Conservation (phyloP, 2,888 invertebrate species). For the Alsophila aescularia region DNA sequence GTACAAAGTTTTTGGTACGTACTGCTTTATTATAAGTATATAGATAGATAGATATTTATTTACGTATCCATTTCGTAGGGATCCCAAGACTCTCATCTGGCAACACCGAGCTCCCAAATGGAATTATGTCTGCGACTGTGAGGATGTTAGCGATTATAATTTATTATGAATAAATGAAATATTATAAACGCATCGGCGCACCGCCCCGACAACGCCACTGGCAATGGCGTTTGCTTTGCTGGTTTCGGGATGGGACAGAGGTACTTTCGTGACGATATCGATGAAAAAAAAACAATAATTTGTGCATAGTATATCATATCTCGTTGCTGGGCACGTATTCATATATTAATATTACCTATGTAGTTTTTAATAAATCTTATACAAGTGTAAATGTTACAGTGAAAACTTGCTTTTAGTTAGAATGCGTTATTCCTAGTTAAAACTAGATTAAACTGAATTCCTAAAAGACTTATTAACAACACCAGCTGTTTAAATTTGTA, state of each 20-base stretch:
- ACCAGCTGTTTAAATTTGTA: too few species aligned
- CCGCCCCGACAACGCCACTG: slow-evolving; percentile 82
- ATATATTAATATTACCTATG: too few species aligned
- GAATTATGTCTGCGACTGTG: slow-evolving; percentile 61
- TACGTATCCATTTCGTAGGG: not conserved
- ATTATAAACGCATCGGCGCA: slow-evolving; percentile 84
- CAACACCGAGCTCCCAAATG: slow-evolving; percentile 49
- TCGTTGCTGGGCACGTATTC: too few species aligned
- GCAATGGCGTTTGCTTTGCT: slow-evolving; percentile 83
- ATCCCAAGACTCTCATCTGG: slow-evolving; percentile 13
- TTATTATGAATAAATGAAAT: slow-evolving; percentile 85
- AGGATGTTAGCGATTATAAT: slow-evolving; percentile 72
- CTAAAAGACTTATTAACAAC: too few species aligned
- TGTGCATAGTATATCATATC: too few species aligned
- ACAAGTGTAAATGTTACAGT: too few species aligned
- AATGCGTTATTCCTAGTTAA: too few species aligned
- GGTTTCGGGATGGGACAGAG: slow-evolving; percentile 53
- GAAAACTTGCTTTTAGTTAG: too few species aligned
- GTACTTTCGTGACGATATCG: slow-evolving; percentile 42
- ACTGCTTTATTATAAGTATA: too few species aligned
- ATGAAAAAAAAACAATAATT: not conserved
- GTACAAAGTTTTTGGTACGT: too few species aligned
- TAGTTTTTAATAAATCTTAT: too few species aligned
- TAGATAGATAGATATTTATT: not conserved
- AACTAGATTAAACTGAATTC: too few species aligned